phyloP scores from a whole-genome alignment of 2,797 vertebrate species.

The Schizopygopsis pylzovi region DNA sequence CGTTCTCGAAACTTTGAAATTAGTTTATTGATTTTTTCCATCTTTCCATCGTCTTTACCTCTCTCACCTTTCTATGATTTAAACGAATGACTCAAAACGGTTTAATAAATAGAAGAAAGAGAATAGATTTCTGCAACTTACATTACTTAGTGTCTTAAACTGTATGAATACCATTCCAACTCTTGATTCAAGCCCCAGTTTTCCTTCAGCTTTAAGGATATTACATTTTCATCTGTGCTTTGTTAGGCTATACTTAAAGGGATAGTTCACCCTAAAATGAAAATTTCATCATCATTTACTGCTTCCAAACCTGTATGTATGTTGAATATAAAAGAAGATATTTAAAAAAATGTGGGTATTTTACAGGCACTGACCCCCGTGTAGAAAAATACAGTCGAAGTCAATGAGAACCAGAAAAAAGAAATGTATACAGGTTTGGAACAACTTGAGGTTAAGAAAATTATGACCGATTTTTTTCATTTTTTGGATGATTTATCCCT shows the following conservation, averaged over 20 bases:
- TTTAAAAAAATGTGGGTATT: background rate
- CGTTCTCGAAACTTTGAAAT: constrained; percentile 69
- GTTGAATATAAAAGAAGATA: background rate
- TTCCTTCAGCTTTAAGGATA: background rate
- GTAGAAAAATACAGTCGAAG: too few relatives aligned
- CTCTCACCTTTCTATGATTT: constrained; percentile 31
- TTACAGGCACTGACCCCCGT: background rate
- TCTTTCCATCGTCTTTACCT: background rate
- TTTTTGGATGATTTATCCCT: background rate
- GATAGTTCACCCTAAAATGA: background rate
- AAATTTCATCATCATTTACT: background rate
- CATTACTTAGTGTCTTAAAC: background rate
- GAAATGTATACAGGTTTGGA: background rate
- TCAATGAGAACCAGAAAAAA: background rate
- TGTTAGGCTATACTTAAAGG: background rate
- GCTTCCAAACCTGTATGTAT: background rate
- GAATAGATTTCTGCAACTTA: background rate
- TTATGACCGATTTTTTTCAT: background rate
- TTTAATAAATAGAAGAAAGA: constrained; percentile 5
- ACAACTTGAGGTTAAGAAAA: background rate
- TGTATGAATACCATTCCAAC: background rate
- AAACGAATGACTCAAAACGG: constrained; percentile 18
- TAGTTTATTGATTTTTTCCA: constrained; percentile 69
- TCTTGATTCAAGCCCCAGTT: background rate
- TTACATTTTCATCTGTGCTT: background rate